Evolutionary conservation across 92 coral and sea anemone species (phyloP), one percentile per base, ranked within the genome.

Genomic region (Phenganax stokvisi): DNA sequence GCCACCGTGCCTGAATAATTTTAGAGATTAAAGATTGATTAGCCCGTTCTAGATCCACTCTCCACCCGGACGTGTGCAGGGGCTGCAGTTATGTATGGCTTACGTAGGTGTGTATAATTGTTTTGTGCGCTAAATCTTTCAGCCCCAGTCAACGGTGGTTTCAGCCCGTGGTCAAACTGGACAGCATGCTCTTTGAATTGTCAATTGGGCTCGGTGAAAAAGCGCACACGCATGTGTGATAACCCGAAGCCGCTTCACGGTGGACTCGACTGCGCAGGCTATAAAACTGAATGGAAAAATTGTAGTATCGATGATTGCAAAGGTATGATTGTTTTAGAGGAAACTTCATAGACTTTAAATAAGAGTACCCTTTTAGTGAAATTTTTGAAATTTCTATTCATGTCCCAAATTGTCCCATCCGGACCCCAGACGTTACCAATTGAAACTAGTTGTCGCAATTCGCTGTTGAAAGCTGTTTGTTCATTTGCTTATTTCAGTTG

Each of bases 181-280:
- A 91, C 97, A 31, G 57, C 84, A 2, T 92, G 97, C 56, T 92
- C 96, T 0, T 64, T 79, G 13, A 83, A 90, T 25, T 92, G 97
- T 70, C 92, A 92, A 27, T 52, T 91, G 17, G 91, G 96, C 37
- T 96, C 97, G 3, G 67, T 91, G 55, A 88, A 96, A 67, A 86
- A 96, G 78, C 97, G 97, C 84, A 96, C 91, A 77, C 90, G 97
- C 20, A 89, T 90, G 72, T 92, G 97, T 61, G 89, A 96, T 57
- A 91, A 86, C 65, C 97, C 97, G 31, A 89, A 92, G 57, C 97
- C 97, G 9, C 88, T 84, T 56, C 89, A 89, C 79, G 91, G 96
- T 70, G 96, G 97, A 72, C 77, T 80, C 81, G 91, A 92, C 79
- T 92, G 97, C 72, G 96, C 88, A 3, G 97, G 97, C 52, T 91